Conservation (phyloP, 1,140 invertebrate species). For the Eumaeus atala region DNA sequence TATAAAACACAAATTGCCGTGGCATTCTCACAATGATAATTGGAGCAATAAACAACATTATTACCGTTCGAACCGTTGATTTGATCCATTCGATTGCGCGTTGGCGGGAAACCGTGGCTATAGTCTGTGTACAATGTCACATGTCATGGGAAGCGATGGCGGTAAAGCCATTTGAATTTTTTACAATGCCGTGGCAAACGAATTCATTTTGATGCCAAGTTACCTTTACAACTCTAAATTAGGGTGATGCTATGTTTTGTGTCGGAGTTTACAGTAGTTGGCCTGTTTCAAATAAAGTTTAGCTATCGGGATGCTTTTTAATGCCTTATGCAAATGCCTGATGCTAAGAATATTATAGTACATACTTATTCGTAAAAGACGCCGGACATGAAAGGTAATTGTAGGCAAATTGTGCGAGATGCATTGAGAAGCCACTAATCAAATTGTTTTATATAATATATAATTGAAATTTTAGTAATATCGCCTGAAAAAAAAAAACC, state of each 20-base stretch:
- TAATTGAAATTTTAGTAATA: no score
- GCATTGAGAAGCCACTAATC: no score
- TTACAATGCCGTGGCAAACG: constrained; percentile 5
- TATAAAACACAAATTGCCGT: background rate
- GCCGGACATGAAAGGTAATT: no score
- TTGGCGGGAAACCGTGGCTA: background rate
- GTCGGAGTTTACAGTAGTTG: background rate
- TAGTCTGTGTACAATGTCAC: constrained; percentile 2
- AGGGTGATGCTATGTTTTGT: background rate
- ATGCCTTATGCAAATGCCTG: no score
- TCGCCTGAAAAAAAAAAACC: no score
- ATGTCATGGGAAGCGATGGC: constrained; percentile 3
- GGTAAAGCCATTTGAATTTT: background rate
- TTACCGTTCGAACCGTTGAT: no score
- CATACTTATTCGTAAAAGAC: no score
- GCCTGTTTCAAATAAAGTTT: background rate
- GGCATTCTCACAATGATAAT: constrained; percentile 3
- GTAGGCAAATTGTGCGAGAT: no score
- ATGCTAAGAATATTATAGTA: no score
- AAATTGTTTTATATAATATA: no score
- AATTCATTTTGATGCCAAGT: constrained; percentile 5
- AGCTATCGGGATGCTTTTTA: background rate
- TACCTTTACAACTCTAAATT: constrained; percentile 9
- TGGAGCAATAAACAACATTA: constrained; percentile 7
- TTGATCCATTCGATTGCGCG: constrained; percentile 1